A percentile compares a stretch with the other conserved stretches of the same genome.
These are phyloP conservation scores for Lepeophtheirus nordmannii DNA, from an alignment of 2,888 invertebrate species.

Conservation along the genomic window DNA sequence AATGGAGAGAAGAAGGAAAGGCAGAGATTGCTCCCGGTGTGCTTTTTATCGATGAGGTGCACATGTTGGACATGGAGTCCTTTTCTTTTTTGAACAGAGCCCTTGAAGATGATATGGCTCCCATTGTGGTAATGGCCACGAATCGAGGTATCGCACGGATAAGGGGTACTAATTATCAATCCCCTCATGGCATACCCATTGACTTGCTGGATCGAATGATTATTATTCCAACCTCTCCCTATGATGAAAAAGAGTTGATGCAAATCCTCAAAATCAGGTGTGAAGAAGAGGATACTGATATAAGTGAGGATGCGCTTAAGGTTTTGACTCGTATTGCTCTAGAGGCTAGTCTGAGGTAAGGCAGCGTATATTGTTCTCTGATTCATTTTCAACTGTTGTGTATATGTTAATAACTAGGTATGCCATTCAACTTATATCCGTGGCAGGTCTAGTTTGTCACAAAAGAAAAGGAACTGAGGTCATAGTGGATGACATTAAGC, in stretches of 20 bases:
- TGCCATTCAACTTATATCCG: slow-evolving; percentile 91
- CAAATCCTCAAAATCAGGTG: slow-evolving; percentile 84
- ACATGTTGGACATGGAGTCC: slow-evolving; percentile 98
- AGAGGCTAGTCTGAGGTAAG: slow-evolving; percentile 65
- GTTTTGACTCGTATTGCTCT: slow-evolving; percentile 81
- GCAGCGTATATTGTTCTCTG: neutral
- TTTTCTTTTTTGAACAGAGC: slow-evolving; percentile 96
- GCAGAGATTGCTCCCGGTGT: slow-evolving; percentile 97
- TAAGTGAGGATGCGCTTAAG: slow-evolving; percentile 73
- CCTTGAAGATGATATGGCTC: slow-evolving; percentile 89
- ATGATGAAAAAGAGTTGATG: slow-evolving; percentile 68
- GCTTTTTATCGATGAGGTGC: slow-evolving; percentile 88
- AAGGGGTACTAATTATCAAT: slow-evolving; percentile 77
- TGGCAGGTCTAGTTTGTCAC: slow-evolving; percentile 79
- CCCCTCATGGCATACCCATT: slow-evolving; percentile 93
- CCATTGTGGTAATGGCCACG: slow-evolving; percentile 96
- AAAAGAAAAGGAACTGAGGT: slow-evolving; percentile 74
- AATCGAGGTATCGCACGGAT: slow-evolving; percentile 82
- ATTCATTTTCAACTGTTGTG: neutral
- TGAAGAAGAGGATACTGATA: slow-evolving; percentile 93
- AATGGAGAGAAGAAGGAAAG: slow-evolving; percentile 98
- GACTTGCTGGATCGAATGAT: slow-evolving; percentile 89
- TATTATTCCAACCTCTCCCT: slow-evolving; percentile 77
- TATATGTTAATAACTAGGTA: slow-evolving; percentile 39
- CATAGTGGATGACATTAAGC: slow-evolving; percentile 69